A percentile compares a stretch with the other conserved stretches of the same genome.
These are phyloP conservation scores for Labrus mixtus DNA, from an alignment of 2,113 vertebrate species.

Conservation along the genomic window DNA sequence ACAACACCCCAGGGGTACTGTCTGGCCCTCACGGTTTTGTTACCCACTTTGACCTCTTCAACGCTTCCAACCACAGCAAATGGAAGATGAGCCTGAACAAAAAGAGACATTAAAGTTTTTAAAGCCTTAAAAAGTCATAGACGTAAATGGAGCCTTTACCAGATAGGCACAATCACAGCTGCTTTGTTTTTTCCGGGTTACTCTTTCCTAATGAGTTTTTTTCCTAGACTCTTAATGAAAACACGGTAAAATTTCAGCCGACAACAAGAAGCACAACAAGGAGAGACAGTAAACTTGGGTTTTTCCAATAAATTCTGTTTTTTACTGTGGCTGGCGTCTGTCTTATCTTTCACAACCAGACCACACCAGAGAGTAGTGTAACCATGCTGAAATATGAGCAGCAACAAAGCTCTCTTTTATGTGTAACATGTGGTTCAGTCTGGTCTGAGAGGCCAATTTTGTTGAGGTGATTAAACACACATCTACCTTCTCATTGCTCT, in stretches of 20 bases:
- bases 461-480: conserved; percentile 50
- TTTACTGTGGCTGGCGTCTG: not conserved
- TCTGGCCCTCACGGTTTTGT: conserved; percentile 95
- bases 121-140: conserved; percentile 10
- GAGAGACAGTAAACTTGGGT: not conserved
- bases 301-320: conserved; percentile 22
- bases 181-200: not conserved
- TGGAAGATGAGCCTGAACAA: conserved; percentile 92
- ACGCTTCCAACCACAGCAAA: conserved; percentile 97
- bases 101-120: conserved; percentile 18
- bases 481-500: conserved; percentile 35
- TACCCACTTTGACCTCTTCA: conserved; percentile 97
- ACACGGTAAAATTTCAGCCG: not conserved
- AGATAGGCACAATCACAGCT: not conserved
- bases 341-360: conserved; percentile 44
- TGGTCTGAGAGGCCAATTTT: conserved; percentile 26
- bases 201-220: not conserved
- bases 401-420: conserved; percentile 22
- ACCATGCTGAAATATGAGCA: conserved; percentile 25
- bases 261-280: conserved; percentile 6
- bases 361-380: conserved; percentile 41
- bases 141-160: not conserved
- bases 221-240: not conserved
- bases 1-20: conserved; percentile 99
- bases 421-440: conserved; percentile 32